Conservation (phyloP, 1,140 invertebrate genomes). For the Uloborus diversus region DNA sequence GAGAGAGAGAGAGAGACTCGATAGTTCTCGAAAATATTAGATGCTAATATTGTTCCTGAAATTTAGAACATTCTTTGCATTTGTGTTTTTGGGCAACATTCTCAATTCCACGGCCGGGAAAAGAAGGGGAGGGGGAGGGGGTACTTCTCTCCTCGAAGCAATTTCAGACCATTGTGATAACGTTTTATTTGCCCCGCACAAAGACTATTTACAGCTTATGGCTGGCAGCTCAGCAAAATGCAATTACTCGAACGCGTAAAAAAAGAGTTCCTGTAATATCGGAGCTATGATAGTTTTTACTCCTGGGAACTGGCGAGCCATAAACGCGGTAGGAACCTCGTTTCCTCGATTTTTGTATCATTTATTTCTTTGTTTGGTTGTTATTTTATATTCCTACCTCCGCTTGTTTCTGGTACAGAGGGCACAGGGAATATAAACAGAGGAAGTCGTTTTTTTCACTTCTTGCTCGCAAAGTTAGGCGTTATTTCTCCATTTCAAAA, state of each 20-base stretch:
- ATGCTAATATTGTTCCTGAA: too few relatives aligned
- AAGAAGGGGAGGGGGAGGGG: too few relatives aligned
- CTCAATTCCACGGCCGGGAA: too few relatives aligned
- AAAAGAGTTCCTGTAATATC: neutral
- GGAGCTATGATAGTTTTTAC: neutral
- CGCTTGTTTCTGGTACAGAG: too few relatives aligned
- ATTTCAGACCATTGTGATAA: slow-evolving; percentile 6
- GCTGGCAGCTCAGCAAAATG: slow-evolving; percentile 7
- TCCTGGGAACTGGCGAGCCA: neutral
- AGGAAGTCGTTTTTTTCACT: neutral
- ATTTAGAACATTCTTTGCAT: too few relatives aligned
- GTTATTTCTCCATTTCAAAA: too few relatives aligned
- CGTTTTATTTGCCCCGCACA: slow-evolving; percentile 2
- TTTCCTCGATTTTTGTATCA: neutral
- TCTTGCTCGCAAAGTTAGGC: neutral
- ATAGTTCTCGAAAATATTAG: too few relatives aligned
- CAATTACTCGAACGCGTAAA: slow-evolving; percentile 6
- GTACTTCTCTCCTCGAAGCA: too few relatives aligned
- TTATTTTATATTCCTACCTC: neutral
- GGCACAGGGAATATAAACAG: neutral
- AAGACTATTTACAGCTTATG: slow-evolving; percentile 15
- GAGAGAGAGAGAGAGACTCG: too few relatives aligned
- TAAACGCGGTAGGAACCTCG: neutral
- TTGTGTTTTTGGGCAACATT: neutral
- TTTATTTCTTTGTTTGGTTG: neutral